A percentile compares a stretch with the other conserved stretches of the same genome.
Conservation (phyloP, 2,888 invertebrate genomes). For the Patella depressa region DNA sequence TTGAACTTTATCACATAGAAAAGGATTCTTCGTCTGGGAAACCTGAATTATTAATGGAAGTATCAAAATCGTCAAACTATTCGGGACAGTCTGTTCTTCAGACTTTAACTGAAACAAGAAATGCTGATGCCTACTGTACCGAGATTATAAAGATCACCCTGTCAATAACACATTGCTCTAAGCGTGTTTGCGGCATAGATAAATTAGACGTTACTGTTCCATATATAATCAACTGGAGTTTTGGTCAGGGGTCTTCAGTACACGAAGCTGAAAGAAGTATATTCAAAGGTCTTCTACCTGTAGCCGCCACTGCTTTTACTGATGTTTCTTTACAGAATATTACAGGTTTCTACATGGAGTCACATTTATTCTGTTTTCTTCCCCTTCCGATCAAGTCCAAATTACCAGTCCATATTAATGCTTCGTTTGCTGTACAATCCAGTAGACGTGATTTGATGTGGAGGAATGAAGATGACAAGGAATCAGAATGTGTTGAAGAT, state of each 20-base stretch:
- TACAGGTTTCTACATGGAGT: slow-evolving; percentile 43
- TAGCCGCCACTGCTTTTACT: slow-evolving; percentile 41
- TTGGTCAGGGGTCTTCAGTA: slow-evolving; percentile 29
- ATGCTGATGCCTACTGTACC: too few relatives aligned
- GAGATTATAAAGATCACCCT: too few relatives aligned
- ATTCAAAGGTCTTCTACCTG: slow-evolving; percentile 38
- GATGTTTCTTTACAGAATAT: background rate
- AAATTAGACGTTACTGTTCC: background rate
- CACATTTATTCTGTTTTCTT: slow-evolving; percentile 48
- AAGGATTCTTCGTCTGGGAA: slow-evolving; percentile 16
- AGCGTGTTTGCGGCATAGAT: too few relatives aligned
- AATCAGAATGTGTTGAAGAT: slow-evolving; percentile 17
- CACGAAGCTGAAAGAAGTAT: slow-evolving; percentile 14
- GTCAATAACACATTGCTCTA: too few relatives aligned
- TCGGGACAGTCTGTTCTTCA: background rate
- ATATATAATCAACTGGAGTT: slow-evolving; percentile 35
- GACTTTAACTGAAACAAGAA: background rate
- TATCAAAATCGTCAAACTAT: slow-evolving; percentile 13
- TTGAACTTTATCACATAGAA: slow-evolving; percentile 55
- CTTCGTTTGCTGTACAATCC: slow-evolving; percentile 60
- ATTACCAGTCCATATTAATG: slow-evolving; percentile 64
- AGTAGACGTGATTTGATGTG: slow-evolving; percentile 53
- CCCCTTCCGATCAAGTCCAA: slow-evolving; percentile 28
- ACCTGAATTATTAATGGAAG: slow-evolving; percentile 18
- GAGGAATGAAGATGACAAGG: slow-evolving; percentile 55